Evolutionary conservation across 2,888 invertebrate genomes (phyloP).

Genomic region (Gastracanthus pulcherrimus): DNA sequence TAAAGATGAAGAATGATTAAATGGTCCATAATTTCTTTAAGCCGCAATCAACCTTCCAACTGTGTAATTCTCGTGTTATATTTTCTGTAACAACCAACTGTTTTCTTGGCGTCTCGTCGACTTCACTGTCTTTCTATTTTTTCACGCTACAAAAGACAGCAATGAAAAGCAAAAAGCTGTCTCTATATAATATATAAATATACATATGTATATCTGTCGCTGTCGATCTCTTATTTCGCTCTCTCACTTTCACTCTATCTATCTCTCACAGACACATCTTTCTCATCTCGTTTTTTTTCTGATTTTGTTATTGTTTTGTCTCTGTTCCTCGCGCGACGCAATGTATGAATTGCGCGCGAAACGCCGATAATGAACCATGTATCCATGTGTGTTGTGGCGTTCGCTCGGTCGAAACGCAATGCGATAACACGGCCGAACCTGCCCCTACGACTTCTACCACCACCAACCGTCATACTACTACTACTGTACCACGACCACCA

Average conservation of each 20-base stretch:
- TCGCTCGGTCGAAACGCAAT: slow-evolving; percentile 73
- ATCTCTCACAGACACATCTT: not conserved
- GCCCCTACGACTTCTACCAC: slow-evolving; percentile 62
- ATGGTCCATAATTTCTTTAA: too few relatives aligned
- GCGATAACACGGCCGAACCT: slow-evolving; percentile 63
- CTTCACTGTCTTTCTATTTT: slow-evolving; percentile 19
- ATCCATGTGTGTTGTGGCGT: slow-evolving; percentile 59
- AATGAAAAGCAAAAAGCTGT: not conserved
- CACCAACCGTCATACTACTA: slow-evolving; percentile 62
- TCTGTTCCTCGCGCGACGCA: slow-evolving; percentile 1
- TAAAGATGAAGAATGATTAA: too few relatives aligned
- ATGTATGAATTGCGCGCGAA: slow-evolving; percentile 15
- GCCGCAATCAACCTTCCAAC: slow-evolving; percentile 11
- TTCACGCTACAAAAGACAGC: not conserved
- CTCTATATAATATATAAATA: slow-evolving; percentile 5
- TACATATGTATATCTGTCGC: slow-evolving; percentile 25
- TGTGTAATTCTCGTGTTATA: not conserved
- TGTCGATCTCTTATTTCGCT: slow-evolving; percentile 16
- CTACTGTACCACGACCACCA: slow-evolving; percentile 62
- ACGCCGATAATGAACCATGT: slow-evolving; percentile 25
- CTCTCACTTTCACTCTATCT: not conserved
- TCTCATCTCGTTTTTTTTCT: slow-evolving; percentile 40
- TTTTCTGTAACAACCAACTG: not conserved
- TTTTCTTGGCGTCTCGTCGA: slow-evolving; percentile 30
- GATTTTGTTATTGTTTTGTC: slow-evolving; percentile 19